Evolutionary conservation across 2,113 vertebrate species (phyloP), one percentile per base, ranked within the genome.

Genomic region (Sphaerodactylus townsendi): DNA sequence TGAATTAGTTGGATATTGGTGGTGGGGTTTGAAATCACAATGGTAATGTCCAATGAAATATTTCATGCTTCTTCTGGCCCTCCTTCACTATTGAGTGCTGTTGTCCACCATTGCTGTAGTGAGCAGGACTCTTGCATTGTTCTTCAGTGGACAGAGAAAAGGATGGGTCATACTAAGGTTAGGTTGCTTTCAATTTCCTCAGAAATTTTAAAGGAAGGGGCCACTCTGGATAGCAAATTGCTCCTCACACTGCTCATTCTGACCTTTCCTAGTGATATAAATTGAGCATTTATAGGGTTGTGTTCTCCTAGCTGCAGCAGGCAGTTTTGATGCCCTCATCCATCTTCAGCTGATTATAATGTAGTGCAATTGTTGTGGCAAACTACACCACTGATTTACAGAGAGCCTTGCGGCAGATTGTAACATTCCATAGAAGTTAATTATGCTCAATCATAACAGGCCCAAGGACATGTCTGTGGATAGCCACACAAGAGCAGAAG

Each of bases 391-490:
- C 9, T 68, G 78, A 65, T 83, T 77, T 33, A 44, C 77, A 44
- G n/a, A 72, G 77, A 56, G 4, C 1, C 33, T 74, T 74, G 11
- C 75, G 30, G 62, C 64, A 82, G 14, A 82, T 66, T 85, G 79
- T 82, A 76, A 74, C 25, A 17, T 56, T 74, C 44, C 59, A 74
- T 88, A 72, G 81, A 48, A 6, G 79, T 85, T 91, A 90, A 93
- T 91, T 84, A 83, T 15, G 81, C 79, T 82, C 76, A 85, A 37
- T 71, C 65, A 71, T 65, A 91, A 86, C 56, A 87, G 0, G 0
- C 79, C 90, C 86, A 70, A 30, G n/a, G 72, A 88, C 85, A 85
- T 76, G 72, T 73, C 83, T 81, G 77, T 76, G 77, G 85, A 76
- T 46, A 65, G 66, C 85, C 84, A 39, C 35, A 3, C 0, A 39